A percentile compares a stretch with the other conserved stretches of the same genome.
phyloP scores from a whole-genome alignment of 1,140 invertebrate species.

The Leucophenga varia region DNA sequence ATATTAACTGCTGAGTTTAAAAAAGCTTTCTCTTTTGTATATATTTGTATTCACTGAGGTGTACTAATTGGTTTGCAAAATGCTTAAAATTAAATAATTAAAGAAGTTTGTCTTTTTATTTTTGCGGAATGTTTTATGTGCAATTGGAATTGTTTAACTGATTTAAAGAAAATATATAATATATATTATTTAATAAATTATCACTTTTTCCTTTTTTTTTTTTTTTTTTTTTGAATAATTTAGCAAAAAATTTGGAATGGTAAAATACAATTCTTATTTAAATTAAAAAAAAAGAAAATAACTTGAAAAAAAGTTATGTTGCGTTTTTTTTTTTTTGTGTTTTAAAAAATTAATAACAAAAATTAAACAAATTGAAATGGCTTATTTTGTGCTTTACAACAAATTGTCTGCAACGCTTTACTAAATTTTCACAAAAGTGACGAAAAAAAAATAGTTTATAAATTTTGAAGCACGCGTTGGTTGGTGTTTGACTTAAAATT shows the following conservation, averaged over 20 bases:
- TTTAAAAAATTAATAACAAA: conserved; percentile 54
- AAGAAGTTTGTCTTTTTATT: conserved; percentile 1
- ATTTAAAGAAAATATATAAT: conserved; percentile 17
- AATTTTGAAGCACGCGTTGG: too few relatives aligned
- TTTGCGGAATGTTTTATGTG: conserved; percentile 5
- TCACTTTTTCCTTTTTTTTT: too few relatives aligned
- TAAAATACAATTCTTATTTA: too few relatives aligned
- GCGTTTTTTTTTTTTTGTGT: too few relatives aligned
- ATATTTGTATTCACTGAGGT: conserved; percentile 45
- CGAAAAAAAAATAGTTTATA: too few relatives aligned
- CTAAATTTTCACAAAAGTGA: too few relatives aligned
- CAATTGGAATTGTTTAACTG: conserved; percentile 19
- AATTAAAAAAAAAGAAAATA: too few relatives aligned
- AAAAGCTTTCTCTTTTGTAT: conserved; percentile 21
- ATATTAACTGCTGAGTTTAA: conserved; percentile 40
- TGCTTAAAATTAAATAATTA: conserved; percentile 14
- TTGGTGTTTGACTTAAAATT: conserved; percentile 25
- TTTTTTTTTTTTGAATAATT: conserved; percentile 14
- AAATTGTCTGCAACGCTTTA: too few relatives aligned
- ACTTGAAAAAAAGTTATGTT: too few relatives aligned
- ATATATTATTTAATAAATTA: conserved; percentile 38
- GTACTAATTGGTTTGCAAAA: conserved; percentile 11
- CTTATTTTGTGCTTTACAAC: conserved; percentile 50
- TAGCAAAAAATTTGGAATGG: too few relatives aligned
- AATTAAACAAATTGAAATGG: conserved; percentile 38